Evolutionary conservation across 23 tunicate species (phyloP).

Genomic region (Trididemnum miniatum): DNA sequence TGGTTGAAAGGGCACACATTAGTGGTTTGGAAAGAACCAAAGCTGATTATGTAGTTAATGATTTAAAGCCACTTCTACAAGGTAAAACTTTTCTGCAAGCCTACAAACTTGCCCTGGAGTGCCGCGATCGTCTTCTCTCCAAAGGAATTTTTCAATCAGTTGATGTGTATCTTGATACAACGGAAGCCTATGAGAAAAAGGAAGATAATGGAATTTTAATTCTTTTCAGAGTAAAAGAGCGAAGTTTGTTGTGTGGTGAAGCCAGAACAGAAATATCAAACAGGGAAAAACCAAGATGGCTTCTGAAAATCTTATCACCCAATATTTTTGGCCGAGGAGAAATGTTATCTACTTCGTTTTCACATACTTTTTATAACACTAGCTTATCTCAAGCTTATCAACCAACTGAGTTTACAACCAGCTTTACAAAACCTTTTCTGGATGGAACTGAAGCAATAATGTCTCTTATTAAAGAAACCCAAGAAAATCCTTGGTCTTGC

Average conservation of each 20-base stretch:
- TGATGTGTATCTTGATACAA: conserved; percentile 74
- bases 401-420: conserved; percentile 52
- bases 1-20: conserved; percentile 72
- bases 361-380: conserved; percentile 30
- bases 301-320: conserved; percentile 64
- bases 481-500: conserved; percentile 72
- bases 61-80: conserved; percentile 56
- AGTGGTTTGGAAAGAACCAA: conserved; percentile 69
- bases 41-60: conserved; percentile 58
- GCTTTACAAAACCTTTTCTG: conserved; percentile 51
- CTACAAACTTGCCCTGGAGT: conserved; percentile 45
- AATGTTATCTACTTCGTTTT: conserved; percentile 44
- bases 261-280: conserved; percentile 76
- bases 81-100: conserved; percentile 63
- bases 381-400: conserved; percentile 14
- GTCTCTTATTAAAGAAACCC: conserved; percentile 46
- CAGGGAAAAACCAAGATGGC: conserved; percentile 73
- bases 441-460: conserved; percentile 21
- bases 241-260: conserved; percentile 47
- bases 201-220: conserved; percentile 56
- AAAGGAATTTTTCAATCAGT: conserved; percentile 75
- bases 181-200: conserved; percentile 36
- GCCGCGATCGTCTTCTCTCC: conserved; percentile 47
- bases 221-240: conserved; percentile 78
- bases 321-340: conserved; percentile 89